These are phyloP conservation scores for Acleris laterana DNA, from an alignment of 2,888 invertebrate species.

Conservation along the genomic window DNA sequence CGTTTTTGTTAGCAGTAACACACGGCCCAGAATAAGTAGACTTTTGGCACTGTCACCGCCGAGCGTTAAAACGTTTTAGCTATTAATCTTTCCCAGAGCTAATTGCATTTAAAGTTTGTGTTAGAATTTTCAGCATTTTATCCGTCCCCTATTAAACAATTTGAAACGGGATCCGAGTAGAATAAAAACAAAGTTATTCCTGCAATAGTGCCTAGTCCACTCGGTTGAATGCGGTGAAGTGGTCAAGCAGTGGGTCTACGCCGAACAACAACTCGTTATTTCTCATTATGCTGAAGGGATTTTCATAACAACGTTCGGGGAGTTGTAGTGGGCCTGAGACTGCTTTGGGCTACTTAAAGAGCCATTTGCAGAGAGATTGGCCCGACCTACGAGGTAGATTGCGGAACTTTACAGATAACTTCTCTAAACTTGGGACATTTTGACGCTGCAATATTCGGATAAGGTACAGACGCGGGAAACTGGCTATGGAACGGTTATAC, in stretches of 20 bases:
- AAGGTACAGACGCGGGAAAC: conserved; percentile 79
- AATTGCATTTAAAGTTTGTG: conserved; percentile 78
- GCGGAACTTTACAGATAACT: conserved; percentile 80
- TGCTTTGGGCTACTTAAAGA: conserved; percentile 77
- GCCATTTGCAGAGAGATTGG: conserved; percentile 77
- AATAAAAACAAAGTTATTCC: conserved; percentile 53
- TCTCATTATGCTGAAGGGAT: conserved; percentile 64
- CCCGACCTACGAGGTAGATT: conserved; percentile 78
- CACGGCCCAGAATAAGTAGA: conserved; percentile 53
- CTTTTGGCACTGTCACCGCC: conserved; percentile 75
- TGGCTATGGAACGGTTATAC: conserved; percentile 68
- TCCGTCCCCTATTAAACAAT: conserved; percentile 46
- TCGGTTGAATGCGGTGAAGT: conserved; percentile 37
- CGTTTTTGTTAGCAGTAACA: conserved; percentile 69
- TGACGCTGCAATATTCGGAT: conserved; percentile 79
- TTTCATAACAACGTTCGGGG: conserved; percentile 68
- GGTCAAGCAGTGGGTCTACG: conserved; percentile 47
- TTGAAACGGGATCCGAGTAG: conserved; percentile 53
- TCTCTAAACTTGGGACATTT: conserved; percentile 78
- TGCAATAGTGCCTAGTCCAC: conserved; percentile 40
- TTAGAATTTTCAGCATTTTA: conserved; percentile 67
- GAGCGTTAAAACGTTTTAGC: conserved; percentile 68
- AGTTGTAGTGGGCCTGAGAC: conserved; percentile 61
- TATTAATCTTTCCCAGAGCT: conserved; percentile 77
- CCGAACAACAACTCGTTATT: conserved; percentile 50